Evolutionary conservation across 1,140 invertebrate species (phyloP).

Genomic region (Pseudomyrmex cubaensis): DNA sequence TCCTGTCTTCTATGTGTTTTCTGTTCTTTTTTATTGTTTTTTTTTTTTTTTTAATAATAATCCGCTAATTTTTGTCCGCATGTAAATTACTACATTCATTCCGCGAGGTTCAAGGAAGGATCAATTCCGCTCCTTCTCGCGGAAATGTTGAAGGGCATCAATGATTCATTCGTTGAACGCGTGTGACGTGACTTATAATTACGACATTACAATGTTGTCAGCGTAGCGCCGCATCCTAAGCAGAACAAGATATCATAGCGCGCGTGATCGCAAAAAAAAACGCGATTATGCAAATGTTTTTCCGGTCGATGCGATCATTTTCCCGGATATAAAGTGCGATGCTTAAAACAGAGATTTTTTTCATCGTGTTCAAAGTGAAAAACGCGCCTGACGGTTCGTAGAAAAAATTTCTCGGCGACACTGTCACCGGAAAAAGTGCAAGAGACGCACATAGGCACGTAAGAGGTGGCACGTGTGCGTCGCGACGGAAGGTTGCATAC

Average conservation of each 20-base stretch:
- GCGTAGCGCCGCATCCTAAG: background rate
- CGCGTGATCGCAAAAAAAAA: background rate
- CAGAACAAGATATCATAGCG: background rate
- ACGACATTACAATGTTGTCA: background rate
- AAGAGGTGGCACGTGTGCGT: conserved; percentile 11
- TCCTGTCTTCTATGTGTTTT: background rate
- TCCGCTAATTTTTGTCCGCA: background rate
- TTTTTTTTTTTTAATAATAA: background rate
- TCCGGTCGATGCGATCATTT: background rate
- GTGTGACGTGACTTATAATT: conserved; percentile 16
- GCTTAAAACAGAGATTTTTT: too few relatives aligned
- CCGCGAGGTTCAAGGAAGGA: background rate
- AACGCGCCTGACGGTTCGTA: too few relatives aligned
- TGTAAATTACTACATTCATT: background rate
- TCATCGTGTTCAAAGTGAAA: too few relatives aligned
- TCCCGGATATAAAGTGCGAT: background rate
- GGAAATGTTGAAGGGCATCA: background rate
- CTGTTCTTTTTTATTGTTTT: background rate
- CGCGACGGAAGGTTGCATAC: conserved; percentile 17
- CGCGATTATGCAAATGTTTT: background rate
- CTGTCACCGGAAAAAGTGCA: background rate
- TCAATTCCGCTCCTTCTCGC: background rate
- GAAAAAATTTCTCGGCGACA: conserved; percentile 26
- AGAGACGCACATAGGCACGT: background rate
- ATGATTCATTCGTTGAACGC: background rate